Percentiles rank a stretch among this genome's conserved stretches.
Evolutionary conservation across 1,140 invertebrate genomes (phyloP).

Genomic region (Habropoda laboriosa): DNA sequence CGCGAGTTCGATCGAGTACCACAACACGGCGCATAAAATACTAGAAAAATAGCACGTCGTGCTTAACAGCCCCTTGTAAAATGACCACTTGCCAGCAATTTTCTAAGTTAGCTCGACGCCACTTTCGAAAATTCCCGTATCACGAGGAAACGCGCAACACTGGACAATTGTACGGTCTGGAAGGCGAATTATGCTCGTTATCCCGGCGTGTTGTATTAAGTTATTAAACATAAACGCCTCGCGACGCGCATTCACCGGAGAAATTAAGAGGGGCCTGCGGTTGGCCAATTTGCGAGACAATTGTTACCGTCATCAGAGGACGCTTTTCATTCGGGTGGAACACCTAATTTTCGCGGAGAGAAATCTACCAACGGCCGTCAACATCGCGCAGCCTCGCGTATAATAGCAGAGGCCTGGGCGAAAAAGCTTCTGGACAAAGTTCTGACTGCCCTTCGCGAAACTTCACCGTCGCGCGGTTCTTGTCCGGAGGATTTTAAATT

Average conservation of each 20-base stretch:
- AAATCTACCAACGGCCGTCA: neutral
- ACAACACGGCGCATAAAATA: no score
- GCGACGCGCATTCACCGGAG: neutral
- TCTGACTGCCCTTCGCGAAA: neutral
- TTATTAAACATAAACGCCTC: conserved; percentile 6
- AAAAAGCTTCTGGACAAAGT: conserved; percentile 12
- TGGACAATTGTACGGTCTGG: neutral
- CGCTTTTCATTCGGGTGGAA: neutral
- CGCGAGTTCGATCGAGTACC: no score
- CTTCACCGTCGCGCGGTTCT: conserved; percentile 30
- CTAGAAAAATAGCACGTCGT: no score
- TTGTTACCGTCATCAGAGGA: neutral
- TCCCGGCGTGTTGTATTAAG: neutral
- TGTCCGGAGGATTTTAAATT: conserved; percentile 52
- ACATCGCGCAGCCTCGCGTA: neutral
- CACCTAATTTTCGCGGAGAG: neutral
- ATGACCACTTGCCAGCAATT: no score
- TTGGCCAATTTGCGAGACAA: conserved; percentile 17
- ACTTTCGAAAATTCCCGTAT: neutral
- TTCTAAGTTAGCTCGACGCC: no score
- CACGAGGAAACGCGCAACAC: neutral
- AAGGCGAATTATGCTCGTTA: neutral
- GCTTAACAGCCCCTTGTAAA: no score
- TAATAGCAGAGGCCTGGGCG: neutral
- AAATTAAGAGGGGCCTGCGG: conserved; percentile 11